These are phyloP conservation scores for Zapus hudsonius DNA, from an alignment of 2,113 vertebrate species.

Conservation along the genomic window DNA sequence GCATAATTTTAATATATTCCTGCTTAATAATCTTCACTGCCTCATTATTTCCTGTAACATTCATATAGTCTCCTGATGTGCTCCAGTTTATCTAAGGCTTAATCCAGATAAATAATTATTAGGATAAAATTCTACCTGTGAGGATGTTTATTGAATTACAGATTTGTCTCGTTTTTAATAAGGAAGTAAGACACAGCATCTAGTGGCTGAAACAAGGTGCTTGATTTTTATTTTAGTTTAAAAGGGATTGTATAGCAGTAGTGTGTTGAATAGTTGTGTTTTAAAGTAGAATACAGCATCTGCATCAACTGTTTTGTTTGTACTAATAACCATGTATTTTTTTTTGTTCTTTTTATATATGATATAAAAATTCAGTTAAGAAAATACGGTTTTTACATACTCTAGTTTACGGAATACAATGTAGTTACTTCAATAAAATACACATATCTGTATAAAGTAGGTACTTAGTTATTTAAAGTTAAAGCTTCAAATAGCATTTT, in stretches of 20 bases:
- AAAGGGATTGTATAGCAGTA: not conserved
- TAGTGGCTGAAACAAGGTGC: not conserved
- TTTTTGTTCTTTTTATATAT: not conserved
- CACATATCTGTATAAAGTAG: not conserved
- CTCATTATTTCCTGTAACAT: not conserved
- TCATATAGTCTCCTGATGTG: not conserved
- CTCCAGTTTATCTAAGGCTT: conserved; percentile 19
- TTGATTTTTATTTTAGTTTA: conserved; percentile 32
- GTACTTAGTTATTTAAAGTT: not conserved
- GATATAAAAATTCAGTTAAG: conserved; percentile 33
- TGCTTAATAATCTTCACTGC: not conserved
- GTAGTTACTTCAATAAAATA: not conserved
- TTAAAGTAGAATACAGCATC: not conserved
- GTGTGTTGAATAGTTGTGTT: not conserved
- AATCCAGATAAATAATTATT: not conserved
- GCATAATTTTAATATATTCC: not conserved
- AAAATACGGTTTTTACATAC: not conserved
- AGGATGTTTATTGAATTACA: conserved; percentile 9
- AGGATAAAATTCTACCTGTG: conserved; percentile 14
- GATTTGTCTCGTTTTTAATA: conserved; percentile 1
- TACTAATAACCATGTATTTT: not conserved
- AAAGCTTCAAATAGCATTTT: not conserved
- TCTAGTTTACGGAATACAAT: conserved; percentile 17
- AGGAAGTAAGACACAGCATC: not conserved
- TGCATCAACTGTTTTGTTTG: conserved; percentile 6